Percentiles rank a stretch among this genome's conserved stretches.
Evolutionary conservation across 37 sponge, comb jelly and placozoan genomes (phyloP).

Genomic region (Diacarnus erythraeanus): DNA sequence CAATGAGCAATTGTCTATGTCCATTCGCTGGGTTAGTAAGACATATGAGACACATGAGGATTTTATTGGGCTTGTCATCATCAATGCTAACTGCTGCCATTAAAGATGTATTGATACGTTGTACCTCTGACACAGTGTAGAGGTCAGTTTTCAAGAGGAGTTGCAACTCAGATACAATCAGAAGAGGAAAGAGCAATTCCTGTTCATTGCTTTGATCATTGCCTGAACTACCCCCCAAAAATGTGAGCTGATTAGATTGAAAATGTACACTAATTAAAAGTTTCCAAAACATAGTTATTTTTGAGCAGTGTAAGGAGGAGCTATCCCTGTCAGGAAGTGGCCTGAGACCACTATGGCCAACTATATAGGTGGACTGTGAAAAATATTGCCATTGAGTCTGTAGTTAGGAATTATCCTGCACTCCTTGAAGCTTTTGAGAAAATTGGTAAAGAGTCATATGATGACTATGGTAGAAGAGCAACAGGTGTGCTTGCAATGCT

Average conservation of each 20-base stretch:
- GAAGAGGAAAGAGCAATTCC: conserved; percentile 21
- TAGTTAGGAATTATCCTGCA: conserved; percentile 43
- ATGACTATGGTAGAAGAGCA: conserved; percentile 47
- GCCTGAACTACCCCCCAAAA: conserved; percentile 17
- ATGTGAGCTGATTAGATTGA: conserved; percentile 10
- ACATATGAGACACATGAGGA: background rate
- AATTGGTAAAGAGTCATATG: conserved; percentile 5
- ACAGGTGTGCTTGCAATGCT: conserved; percentile 24
- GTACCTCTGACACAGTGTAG: conserved; percentile 15
- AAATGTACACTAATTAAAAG: background rate
- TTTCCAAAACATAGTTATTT: too few relatives aligned
- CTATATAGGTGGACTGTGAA: conserved; percentile 60
- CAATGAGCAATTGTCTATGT: background rate
- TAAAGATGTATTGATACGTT: conserved; percentile 46
- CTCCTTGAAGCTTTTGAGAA: conserved; percentile 20
- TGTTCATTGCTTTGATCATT: conserved; percentile 28
- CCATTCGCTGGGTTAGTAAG: conserved; percentile 2
- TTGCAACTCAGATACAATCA: conserved; percentile 32
- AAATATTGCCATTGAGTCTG: conserved; percentile 39
- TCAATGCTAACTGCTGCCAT: conserved; percentile 19
- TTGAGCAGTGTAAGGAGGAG: conserved; percentile 22
- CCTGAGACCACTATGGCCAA: conserved; percentile 36
- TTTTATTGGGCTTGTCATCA: conserved; percentile 7
- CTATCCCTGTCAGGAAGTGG: background rate
- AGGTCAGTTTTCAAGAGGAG: conserved; percentile 49